A percentile compares a stretch with the other conserved stretches of the same genome.
phyloP scores from a whole-genome alignment of 1,140 invertebrate species.

The Halictus rubicundus region DNA sequence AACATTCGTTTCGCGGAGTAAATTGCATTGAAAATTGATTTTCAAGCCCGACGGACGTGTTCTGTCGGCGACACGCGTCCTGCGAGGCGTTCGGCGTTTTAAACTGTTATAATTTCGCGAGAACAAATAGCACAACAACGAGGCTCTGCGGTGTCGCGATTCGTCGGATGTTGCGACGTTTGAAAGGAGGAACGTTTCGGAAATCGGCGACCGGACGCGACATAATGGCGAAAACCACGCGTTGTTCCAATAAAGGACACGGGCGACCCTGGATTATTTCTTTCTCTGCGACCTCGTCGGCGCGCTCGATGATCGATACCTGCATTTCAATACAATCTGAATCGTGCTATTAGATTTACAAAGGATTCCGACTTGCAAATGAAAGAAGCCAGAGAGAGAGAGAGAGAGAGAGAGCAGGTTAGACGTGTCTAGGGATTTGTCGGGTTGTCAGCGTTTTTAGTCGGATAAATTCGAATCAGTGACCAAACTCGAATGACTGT shows the following conservation, averaged over 20 bases:
- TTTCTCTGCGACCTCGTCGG: background rate
- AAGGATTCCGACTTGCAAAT: conserved; percentile 51
- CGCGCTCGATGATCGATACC: conserved; percentile 8
- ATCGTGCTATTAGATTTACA: conserved; percentile 35
- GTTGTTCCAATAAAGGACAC: background rate
- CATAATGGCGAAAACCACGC: background rate
- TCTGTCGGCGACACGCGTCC: too few relatives aligned
- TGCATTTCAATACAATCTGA: conserved; percentile 19
- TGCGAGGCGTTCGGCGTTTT: too few relatives aligned
- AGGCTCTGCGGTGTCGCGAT: too few relatives aligned
- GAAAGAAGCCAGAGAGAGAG: background rate
- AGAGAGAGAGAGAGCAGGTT: background rate
- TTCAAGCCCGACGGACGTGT: too few relatives aligned
- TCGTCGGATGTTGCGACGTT: too few relatives aligned
- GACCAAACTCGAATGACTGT: conserved; percentile 9
- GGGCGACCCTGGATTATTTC: background rate
- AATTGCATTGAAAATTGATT: too few relatives aligned
- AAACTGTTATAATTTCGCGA: too few relatives aligned
- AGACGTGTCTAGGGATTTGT: conserved; percentile 33
- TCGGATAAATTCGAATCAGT: conserved; percentile 41
- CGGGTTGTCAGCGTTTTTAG: conserved; percentile 42
- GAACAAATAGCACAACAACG: too few relatives aligned
- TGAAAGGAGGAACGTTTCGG: background rate
- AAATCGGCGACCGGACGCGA: background rate
- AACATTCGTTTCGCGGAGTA: too few relatives aligned